Evolutionary conservation across 2,797 vertebrate genomes (phyloP), one percentile per base, ranked within the genome.

Genomic region (Decapterus maruadsi): DNA sequence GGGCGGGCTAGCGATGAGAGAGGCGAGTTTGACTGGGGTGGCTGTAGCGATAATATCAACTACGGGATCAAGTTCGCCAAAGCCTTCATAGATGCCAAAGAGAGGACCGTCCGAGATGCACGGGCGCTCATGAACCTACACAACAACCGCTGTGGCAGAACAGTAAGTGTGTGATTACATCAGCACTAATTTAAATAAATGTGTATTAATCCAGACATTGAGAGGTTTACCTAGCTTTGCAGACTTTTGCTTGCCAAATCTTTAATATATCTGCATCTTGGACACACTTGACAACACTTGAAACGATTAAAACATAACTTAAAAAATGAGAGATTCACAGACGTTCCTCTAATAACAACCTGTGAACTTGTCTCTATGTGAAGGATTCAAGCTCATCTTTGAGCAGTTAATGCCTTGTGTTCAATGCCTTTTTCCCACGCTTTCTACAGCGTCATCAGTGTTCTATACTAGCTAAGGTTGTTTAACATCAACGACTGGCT

Each of bases 11-110:
- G 85, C 40, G 98, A 99, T 6, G 95, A 95, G 6, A 93, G 95
- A 43, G 98, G 98, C 54, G 97, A 98, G 77, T 99, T 97, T 29
- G 97, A 99, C 92, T 99, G 98, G 98, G 98, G 98, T 0, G 98
- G 98, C 89, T 99, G 98, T 86, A 99, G 98, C 2, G 98, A 99
- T 94, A 98, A 99, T 85, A 97, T 99, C 90, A 97, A 97, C 94
- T 99, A 99, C 0, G 98, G 97, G 14, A 96, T 99, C 72, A 96
- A 96, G 74, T 99, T 99, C 22, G 97, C 98, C 84, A 99, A 99
- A 89, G 96, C 95, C 75, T 99, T 99, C 11, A 96, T 99, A 84
- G 98, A 99, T 0, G 97, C 98, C 90, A 98, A 98, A 93, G 98
- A 99, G 92, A 96, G 95, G 90, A 97, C 95, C 0, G 96, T 98